These are phyloP conservation scores for Omphaloscelis lunosa DNA, from an alignment of 2,888 invertebrate genomes.

Conservation along the genomic window DNA sequence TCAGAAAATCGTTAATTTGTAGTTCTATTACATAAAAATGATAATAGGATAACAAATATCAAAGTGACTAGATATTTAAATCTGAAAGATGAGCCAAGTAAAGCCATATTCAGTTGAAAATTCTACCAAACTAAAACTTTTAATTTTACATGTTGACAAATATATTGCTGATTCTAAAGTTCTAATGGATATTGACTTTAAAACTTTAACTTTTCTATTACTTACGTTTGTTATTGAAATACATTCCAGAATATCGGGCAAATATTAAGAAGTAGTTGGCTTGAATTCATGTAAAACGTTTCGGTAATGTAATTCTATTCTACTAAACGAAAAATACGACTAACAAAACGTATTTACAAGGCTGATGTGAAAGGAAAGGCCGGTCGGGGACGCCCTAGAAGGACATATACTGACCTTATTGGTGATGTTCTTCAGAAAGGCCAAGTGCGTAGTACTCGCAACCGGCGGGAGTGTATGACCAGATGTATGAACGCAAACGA, in stretches of 20 bases:
- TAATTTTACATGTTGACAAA: constrained; percentile 39
- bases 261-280: background rate
- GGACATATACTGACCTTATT: no score
- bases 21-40: no score
- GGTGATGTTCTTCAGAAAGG: no score
- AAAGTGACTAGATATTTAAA: background rate
- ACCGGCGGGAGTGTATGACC: no score
- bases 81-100: constrained; percentile 9
- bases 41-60: background rate
- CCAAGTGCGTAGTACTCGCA: no score
- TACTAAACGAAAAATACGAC: no score
- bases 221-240: constrained; percentile 5
- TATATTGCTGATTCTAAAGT: constrained; percentile 35
- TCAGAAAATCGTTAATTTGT: no score
- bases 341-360: no score
- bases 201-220: constrained; percentile 24
- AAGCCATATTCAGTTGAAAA: constrained; percentile 11
- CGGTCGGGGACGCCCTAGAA: no score
- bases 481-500: no score
- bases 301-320: background rate
- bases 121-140: constrained; percentile 13
- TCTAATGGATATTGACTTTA: constrained; percentile 24
- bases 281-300: background rate
- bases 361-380: no score
- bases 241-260: background rate